These are phyloP conservation scores for Calyptomena viridis DNA, from an alignment of 2,113 vertebrate species.

Conservation along the genomic window DNA sequence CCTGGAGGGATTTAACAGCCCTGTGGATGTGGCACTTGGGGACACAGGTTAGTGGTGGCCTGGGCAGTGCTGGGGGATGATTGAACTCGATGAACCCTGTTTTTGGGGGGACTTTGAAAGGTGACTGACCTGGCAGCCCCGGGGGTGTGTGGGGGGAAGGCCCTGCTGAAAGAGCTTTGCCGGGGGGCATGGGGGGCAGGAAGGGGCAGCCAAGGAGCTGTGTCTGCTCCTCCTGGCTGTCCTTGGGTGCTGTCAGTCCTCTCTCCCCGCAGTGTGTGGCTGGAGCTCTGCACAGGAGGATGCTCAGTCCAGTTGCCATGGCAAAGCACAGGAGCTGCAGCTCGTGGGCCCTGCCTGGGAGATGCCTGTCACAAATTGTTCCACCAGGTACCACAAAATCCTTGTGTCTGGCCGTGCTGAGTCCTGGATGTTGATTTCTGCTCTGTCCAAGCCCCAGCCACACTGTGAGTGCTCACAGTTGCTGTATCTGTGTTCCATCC, in stretches of 20 bases:
- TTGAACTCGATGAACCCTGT: not conserved
- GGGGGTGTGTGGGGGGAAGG: not conserved
- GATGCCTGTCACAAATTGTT: not conserved
- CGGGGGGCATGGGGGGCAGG: not conserved
- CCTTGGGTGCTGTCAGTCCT: not conserved
- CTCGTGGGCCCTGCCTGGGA: not conserved
- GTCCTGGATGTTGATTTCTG: not conserved
- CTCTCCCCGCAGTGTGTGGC: not conserved
- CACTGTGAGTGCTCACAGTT: not conserved
- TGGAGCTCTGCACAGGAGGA: not conserved
- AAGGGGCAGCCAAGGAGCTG: not conserved
- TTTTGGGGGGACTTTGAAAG: not conserved
- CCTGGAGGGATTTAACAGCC: too few species aligned
- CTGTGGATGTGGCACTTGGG: not conserved
- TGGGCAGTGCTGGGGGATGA: not conserved
- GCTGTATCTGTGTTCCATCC: not conserved
- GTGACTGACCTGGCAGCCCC: not conserved
- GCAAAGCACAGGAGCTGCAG: fast-evolving
- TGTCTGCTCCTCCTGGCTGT: not conserved
- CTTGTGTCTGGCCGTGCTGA: not conserved
- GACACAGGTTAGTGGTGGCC: not conserved
- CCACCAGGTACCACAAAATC: not conserved
- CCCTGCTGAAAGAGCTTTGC: not conserved
- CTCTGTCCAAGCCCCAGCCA: not conserved
- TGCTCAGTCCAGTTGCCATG: not conserved